Conservation (phyloP, 2,888 invertebrate genomes). For the Tipula vernalis region DNA sequence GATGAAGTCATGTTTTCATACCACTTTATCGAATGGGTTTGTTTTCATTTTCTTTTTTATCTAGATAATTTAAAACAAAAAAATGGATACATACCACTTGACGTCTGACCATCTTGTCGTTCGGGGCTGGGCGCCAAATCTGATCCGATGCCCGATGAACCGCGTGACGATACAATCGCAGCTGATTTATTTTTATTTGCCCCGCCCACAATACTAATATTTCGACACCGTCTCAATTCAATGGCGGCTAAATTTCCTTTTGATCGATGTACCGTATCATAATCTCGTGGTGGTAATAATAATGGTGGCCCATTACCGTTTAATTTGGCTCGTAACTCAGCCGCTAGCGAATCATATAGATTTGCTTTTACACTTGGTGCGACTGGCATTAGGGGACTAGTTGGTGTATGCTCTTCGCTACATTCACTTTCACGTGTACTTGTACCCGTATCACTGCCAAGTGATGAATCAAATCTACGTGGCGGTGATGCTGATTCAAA, state of each 20-base stretch:
- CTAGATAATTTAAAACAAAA: not conserved
- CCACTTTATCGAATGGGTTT: not conserved
- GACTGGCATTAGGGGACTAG: conserved; percentile 29
- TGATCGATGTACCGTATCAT: conserved; percentile 72
- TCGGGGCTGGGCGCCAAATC: conserved; percentile 79
- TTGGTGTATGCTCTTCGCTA: conserved; percentile 45
- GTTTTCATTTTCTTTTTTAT: not conserved
- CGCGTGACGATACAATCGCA: conserved; percentile 56
- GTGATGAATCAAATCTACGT: conserved; percentile 52
- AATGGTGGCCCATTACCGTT: conserved; percentile 56
- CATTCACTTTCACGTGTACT: conserved; percentile 58
- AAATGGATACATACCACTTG: conserved; percentile 29
- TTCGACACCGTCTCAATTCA: conserved; percentile 41
- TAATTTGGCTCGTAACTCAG: conserved; percentile 73
- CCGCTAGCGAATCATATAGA: conserved; percentile 82
- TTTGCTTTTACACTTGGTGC: conserved; percentile 45
- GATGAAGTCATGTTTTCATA: not conserved
- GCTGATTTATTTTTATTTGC: conserved; percentile 37
- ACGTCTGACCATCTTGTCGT: conserved; percentile 36
- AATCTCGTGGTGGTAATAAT: conserved; percentile 83
- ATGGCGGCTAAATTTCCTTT: conserved; percentile 64
- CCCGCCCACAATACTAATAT: conserved; percentile 32
- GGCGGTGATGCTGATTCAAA: conserved; percentile 27
- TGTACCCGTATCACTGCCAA: conserved; percentile 60
- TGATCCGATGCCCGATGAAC: conserved; percentile 80